Base-by-base conservation (phyloP, 2,113 vertebrate genomes). In the Clarias batrachus region DNA sequence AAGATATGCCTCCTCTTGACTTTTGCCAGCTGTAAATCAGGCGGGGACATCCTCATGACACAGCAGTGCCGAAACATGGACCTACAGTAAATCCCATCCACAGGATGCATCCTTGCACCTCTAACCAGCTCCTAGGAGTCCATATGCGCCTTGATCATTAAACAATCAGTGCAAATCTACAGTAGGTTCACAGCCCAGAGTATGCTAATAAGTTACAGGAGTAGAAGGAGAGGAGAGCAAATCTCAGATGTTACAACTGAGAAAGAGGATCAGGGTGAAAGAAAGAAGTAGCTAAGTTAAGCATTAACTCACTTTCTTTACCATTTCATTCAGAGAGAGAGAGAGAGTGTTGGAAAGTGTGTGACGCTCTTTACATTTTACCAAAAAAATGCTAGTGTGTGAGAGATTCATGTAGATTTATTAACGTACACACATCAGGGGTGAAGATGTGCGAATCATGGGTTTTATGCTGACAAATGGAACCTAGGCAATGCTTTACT, bases 101-200 rank as follows among this genome's bases (percentile, higher is more conserved):
- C 41, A 63, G 7, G 63, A 80, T 41, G 52, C 79, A 74, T 59
- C 79, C 48, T 9, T 81, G 63, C 66, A 62, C 37, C 37, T 37
- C 37, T 82, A 87, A 87, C 70, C 57, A 87, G 23, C 33, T 65
- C 70, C 57, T 54, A 37, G 48, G 85, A 84, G 63, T 86, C 48
- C 59, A 62, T 85, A 77, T 83, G 62, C 33, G 27, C 84, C 82
- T 87, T 86, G 48, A 86, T 84, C 68, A 86, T 19, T 17, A 63
- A 83, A 62, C 66, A 79, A 83, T 86, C 62, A 83, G 17, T 91
- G 89, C 79, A 93, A 92, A 74, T 91, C 91, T n/a, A n/a, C n/a
- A n/a, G n/a, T 0, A 83, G 93, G 90, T 92, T 48, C 93, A 93
- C 70, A 93, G 91, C 25, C 92, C 48, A 30, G 70, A 79, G 73